Evolutionary conservation across 2,888 invertebrate genomes (phyloP).

Genomic region (Leptogaster cylindrica): DNA sequence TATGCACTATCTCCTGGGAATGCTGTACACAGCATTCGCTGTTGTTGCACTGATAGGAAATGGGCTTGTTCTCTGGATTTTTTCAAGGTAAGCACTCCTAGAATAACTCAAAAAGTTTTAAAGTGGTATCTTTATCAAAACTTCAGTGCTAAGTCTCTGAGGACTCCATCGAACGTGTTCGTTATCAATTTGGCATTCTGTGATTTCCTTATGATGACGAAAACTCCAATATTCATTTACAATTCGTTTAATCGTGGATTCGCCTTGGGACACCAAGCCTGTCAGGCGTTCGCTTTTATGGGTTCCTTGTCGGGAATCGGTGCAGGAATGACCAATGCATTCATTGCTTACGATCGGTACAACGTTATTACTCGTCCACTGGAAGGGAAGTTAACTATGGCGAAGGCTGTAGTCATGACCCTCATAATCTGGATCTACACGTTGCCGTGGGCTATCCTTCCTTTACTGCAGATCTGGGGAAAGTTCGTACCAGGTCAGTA

Average conservation of each 20-base stretch:
- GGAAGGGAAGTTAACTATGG: constrained; percentile 79
- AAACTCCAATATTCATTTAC: constrained; percentile 82
- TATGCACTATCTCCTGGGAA: constrained; percentile 78
- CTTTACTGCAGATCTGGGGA: constrained; percentile 84
- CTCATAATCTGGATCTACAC: constrained; percentile 76
- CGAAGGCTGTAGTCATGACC: constrained; percentile 80
- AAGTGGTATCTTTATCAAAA: not conserved
- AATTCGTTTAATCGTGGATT: constrained; percentile 82
- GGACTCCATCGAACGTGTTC: constrained; percentile 78
- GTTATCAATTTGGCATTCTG: constrained; percentile 82
- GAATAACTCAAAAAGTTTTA: not conserved
- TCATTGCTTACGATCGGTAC: constrained; percentile 82
- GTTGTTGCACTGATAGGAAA: constrained; percentile 78
- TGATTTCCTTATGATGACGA: constrained; percentile 87
- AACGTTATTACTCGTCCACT: constrained; percentile 82
- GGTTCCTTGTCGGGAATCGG: constrained; percentile 83
- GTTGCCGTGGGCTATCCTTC: constrained; percentile 82
- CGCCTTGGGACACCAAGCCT: constrained; percentile 75
- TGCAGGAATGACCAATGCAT: constrained; percentile 80
- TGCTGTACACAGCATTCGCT: constrained; percentile 78
- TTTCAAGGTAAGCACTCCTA: constrained; percentile 60
- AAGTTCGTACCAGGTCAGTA: constrained; percentile 73
- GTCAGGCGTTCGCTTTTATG: constrained; percentile 77
- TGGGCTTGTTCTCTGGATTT: constrained; percentile 85
- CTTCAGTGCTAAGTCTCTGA: constrained; percentile 57